Percentiles rank a stretch among this genome's conserved stretches.
Conservation (phyloP, 2,888 invertebrate species). For the Philereme transversata region DNA sequence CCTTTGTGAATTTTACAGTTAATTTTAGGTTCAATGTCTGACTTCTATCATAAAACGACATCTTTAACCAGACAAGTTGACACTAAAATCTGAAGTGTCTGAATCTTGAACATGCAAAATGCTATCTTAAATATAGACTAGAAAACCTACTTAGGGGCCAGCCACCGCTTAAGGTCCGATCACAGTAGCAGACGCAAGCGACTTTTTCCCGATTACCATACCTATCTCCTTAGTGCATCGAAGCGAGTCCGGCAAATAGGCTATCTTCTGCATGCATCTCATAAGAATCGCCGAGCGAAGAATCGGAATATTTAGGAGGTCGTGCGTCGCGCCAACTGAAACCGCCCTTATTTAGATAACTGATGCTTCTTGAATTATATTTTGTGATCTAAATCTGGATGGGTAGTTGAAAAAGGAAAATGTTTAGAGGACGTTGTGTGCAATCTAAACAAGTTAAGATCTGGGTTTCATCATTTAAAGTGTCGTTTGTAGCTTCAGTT, state of each 20-base stretch:
- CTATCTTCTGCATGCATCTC: slow-evolving; percentile 74
- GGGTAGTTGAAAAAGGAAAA: slow-evolving; percentile 21
- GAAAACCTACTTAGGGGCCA: slow-evolving; percentile 27
- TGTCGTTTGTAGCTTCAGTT: too few species aligned
- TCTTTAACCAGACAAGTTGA: neutral
- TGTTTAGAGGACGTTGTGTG: slow-evolving; percentile 23
- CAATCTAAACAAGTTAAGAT: slow-evolving; percentile 6
- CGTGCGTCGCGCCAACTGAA: slow-evolving; percentile 58
- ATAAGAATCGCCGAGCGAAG: slow-evolving; percentile 54
- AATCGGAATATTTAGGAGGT: slow-evolving; percentile 66
- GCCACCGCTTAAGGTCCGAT: slow-evolving; percentile 38
- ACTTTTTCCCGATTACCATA: slow-evolving; percentile 75
- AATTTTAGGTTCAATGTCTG: too few species aligned
- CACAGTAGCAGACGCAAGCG: slow-evolving; percentile 41
- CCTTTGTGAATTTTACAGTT: too few species aligned
- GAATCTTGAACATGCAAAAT: slow-evolving; percentile 8
- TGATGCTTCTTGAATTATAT: slow-evolving; percentile 33
- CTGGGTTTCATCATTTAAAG: too few species aligned
- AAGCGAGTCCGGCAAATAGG: slow-evolving; percentile 63
- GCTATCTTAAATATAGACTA: slow-evolving; percentile 16
- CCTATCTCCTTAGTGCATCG: slow-evolving; percentile 72
- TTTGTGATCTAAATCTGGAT: slow-evolving; percentile 32
- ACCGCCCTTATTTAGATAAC: slow-evolving; percentile 64
- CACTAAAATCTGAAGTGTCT: neutral
- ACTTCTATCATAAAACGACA: too few species aligned